A percentile compares a stretch with the other conserved stretches of the same genome.
These are phyloP conservation scores for Sebastiscus tertius DNA, from an alignment of 2,797 vertebrate genomes.

Conservation along the genomic window DNA sequence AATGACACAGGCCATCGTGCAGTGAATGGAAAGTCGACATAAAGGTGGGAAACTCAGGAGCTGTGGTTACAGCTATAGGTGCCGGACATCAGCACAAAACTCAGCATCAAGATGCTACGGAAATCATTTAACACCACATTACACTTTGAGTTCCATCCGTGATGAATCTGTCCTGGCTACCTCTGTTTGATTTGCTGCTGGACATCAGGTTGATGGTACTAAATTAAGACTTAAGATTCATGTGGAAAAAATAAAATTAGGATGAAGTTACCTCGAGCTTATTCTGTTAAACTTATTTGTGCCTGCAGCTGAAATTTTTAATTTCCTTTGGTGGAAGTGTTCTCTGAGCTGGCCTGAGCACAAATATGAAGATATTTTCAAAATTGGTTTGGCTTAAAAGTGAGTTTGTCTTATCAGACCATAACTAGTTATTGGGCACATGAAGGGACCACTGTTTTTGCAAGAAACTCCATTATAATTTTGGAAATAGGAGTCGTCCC, in stretches of 20 bases:
- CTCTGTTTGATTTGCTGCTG: neutral
- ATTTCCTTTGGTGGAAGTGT: too few species aligned
- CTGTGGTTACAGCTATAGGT: neutral
- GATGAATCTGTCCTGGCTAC: conserved; percentile 1
- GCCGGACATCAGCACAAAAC: neutral
- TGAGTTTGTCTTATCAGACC: too few species aligned
- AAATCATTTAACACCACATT: conserved; percentile 24
- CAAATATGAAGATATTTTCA: too few species aligned
- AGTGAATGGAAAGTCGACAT: neutral
- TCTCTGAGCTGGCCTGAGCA: too few species aligned
- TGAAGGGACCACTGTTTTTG: too few species aligned
- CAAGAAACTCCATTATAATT: too few species aligned
- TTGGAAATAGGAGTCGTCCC: too few species aligned
- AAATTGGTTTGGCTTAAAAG: too few species aligned
- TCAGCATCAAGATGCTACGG: neutral
- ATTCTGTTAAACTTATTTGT: neutral
- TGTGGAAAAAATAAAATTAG: neutral
- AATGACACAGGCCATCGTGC: neutral
- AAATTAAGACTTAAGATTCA: conserved; percentile 1
- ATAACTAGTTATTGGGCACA: too few species aligned
- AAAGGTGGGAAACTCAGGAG: neutral
- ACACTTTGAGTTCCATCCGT: conserved; percentile 21
- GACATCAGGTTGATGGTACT: conserved; percentile 23
- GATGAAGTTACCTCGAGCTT: neutral
- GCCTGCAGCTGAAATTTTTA: neutral